Conservation (phyloP, 1,140 invertebrate genomes). For the Bathynomus jamesi region DNA sequence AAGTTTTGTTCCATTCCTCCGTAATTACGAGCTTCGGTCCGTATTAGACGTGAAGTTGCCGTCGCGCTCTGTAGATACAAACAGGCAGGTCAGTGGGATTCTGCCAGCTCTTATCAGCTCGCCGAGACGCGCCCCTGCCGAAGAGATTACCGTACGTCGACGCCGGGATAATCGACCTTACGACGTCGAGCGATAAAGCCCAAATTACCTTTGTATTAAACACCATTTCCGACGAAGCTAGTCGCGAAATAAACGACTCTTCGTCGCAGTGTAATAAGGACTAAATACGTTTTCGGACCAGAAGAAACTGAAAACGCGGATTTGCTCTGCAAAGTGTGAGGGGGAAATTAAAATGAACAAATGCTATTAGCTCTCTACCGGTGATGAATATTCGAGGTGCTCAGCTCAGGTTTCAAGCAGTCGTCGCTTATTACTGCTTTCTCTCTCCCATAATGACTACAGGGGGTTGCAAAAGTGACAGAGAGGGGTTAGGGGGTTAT, state of each 20-base stretch:
- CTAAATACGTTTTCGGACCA: conserved; percentile 7
- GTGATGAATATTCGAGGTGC: conserved; percentile 35
- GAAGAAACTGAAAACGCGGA: conserved; percentile 25
- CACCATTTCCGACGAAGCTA: neutral
- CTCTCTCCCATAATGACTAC: conserved; percentile 29
- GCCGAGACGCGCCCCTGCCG: conserved; percentile 27
- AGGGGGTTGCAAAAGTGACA: conserved; percentile 18
- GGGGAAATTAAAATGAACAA: conserved; percentile 36
- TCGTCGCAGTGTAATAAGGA: neutral
- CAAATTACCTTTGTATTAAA: neutral
- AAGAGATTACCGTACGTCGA: conserved; percentile 22
- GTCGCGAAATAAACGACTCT: conserved; percentile 6
- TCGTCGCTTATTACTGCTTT: conserved; percentile 27
- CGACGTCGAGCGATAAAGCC: conserved; percentile 13
- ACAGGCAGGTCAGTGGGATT: conserved; percentile 29
- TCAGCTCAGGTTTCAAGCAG: conserved; percentile 32
- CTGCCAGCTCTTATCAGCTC: conserved; percentile 33
- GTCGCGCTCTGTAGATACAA: conserved; percentile 28
- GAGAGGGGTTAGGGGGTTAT: neutral
- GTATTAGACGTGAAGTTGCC: conserved; percentile 30
- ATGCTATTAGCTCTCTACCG: conserved; percentile 33
- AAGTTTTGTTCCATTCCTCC: neutral
- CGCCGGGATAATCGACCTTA: conserved; percentile 18
- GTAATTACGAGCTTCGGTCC: conserved; percentile 5
- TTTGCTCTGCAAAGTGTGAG: conserved; percentile 34